Percentiles rank a stretch among this genome's conserved stretches.
Conservation (phyloP, 2,888 invertebrate species). For the Scaptomyza parva region DNA sequence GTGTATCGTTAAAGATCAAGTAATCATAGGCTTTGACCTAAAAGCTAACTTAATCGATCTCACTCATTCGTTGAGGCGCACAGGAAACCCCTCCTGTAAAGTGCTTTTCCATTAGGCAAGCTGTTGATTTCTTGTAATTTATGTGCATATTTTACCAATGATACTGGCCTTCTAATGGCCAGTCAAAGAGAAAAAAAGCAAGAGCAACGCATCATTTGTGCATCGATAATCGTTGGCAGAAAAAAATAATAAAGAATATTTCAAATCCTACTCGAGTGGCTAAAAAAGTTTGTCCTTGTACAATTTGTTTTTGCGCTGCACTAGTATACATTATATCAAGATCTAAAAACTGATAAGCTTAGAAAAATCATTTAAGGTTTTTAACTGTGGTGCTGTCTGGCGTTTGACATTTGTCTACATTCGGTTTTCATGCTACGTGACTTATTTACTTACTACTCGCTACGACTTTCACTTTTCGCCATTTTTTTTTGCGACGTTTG, state of each 20-base stretch:
- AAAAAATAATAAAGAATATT: not conserved
- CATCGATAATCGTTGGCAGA: not conserved
- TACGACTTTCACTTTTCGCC: slow-evolving; percentile 6
- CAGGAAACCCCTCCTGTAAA: not conserved
- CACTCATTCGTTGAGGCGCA: not conserved
- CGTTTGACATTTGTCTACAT: slow-evolving; percentile 71
- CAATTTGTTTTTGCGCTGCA: not conserved
- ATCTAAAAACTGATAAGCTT: slow-evolving; percentile 44
- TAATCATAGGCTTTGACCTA: not conserved
- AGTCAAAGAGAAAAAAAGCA: no score
- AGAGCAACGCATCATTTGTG: not conserved
- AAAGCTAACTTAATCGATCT: not conserved
- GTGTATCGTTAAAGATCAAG: slow-evolving; percentile 5
- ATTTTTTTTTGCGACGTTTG: slow-evolving; percentile 1
- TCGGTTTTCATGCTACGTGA: slow-evolving; percentile 45
- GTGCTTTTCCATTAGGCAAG: not conserved
- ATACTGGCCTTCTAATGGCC: no score
- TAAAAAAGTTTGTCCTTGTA: not conserved
- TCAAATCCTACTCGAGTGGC: not conserved
- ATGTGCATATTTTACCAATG: not conserved
- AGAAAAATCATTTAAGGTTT: slow-evolving; percentile 5
- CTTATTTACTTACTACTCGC: slow-evolving; percentile 29
- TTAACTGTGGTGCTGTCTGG: slow-evolving; percentile 48
- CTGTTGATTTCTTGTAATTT: not conserved
- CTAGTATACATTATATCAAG: slow-evolving; percentile 18